A percentile compares a stretch with the other conserved stretches of the same genome.
These are phyloP conservation scores for Stegastes partitus DNA, from an alignment of 2,113 vertebrate genomes.

Conservation along the genomic window DNA sequence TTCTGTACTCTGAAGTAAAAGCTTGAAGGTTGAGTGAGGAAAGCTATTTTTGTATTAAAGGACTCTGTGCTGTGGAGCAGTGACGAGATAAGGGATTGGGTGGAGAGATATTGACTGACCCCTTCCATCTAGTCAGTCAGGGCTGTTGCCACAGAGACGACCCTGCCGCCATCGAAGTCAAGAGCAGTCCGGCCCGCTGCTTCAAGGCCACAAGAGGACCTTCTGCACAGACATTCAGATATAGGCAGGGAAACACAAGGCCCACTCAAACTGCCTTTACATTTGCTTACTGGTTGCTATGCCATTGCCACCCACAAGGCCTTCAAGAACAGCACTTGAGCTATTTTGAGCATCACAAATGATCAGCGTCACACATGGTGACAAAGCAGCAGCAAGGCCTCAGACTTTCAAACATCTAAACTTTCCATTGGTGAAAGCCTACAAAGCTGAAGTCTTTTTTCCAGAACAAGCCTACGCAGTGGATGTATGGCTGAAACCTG, in stretches of 20 bases:
- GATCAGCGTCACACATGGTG: constrained; percentile 39
- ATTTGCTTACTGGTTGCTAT: constrained; percentile 58
- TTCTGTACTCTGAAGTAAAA: background rate
- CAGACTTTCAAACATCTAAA: constrained; percentile 31
- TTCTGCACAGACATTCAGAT: constrained; percentile 22
- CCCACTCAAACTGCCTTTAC: constrained; percentile 11
- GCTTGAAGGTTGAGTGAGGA: background rate
- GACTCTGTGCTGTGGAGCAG: constrained; percentile 18
- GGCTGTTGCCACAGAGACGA: constrained; percentile 59
- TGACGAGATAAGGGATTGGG: constrained; percentile 27
- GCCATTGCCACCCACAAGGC: constrained; percentile 42
- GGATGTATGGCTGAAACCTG: constrained; percentile 18
- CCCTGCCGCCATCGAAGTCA: constrained; percentile 35
- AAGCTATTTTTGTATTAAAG: constrained; percentile 30
- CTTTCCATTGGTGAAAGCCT: constrained; percentile 24
- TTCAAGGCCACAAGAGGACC: constrained; percentile 48
- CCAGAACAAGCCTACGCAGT: background rate
- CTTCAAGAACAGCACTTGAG: constrained; percentile 56
- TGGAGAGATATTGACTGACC: constrained; percentile 54
- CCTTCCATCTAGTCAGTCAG: constrained; percentile 33
- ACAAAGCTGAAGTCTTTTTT: constrained; percentile 7
- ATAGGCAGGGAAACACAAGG: constrained; percentile 11
- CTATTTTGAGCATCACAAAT: constrained; percentile 65
- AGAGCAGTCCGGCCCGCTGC: constrained; percentile 23
- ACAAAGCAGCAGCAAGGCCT: constrained; percentile 54